These are phyloP conservation scores for Eulemur rufifrons DNA, from an alignment of 2,113 vertebrate species.

Conservation along the genomic window DNA sequence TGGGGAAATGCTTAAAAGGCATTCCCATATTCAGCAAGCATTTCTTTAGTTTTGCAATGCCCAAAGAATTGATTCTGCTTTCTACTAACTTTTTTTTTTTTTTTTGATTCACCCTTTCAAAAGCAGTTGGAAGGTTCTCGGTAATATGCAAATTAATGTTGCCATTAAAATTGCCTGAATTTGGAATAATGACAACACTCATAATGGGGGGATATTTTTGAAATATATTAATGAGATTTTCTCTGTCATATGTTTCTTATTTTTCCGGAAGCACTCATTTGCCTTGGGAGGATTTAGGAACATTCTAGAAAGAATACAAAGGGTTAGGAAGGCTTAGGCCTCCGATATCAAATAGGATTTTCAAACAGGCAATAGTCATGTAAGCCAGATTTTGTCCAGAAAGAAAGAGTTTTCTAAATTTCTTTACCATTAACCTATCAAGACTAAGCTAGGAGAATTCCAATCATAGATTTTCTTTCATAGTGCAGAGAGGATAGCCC, in stretches of 20 bases:
- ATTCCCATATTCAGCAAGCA: background rate
- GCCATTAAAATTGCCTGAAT: background rate
- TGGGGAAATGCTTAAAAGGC: background rate
- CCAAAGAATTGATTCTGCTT: background rate
- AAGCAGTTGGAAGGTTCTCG: background rate
- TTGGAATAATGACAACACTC: background rate
- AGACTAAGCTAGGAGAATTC: constrained; percentile 6
- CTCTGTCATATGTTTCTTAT: background rate
- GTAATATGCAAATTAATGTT: constrained; percentile 38
- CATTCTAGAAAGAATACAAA: background rate
- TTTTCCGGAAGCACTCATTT: background rate
- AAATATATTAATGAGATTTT: background rate
- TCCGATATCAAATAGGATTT: constrained; percentile 1
- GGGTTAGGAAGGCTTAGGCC: background rate
- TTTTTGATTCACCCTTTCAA: background rate
- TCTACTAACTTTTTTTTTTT: background rate
- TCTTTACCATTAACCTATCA: background rate
- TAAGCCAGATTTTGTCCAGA: constrained; percentile 14
- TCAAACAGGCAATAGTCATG: background rate
- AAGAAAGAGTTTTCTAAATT: background rate
- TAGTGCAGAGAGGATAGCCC: background rate
- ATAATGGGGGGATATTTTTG: background rate
- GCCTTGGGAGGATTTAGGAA: background rate
- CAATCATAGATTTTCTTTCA: background rate
- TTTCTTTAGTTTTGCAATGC: background rate